Evolutionary conservation across 2,797 vertebrate species (phyloP).

Genomic region (Brotula barbata): DNA sequence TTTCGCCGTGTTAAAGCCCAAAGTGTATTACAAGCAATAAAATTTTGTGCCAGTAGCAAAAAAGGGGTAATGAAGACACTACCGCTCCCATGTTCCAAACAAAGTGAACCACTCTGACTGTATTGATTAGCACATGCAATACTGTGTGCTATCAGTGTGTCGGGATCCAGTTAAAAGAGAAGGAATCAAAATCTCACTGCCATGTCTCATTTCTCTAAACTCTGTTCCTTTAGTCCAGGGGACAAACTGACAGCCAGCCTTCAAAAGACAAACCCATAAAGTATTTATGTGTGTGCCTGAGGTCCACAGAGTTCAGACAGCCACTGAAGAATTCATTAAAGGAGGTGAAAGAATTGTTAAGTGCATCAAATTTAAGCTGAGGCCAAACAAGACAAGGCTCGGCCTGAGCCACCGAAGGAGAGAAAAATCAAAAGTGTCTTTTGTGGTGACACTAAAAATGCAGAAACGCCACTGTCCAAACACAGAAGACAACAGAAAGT

Average conservation of each 20-base stretch:
- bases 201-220: slow-evolving; percentile 67
- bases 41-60: slow-evolving; percentile 38
- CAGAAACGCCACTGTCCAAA: slow-evolving; percentile 53
- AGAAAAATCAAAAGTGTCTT: slow-evolving; percentile 64
- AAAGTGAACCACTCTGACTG: slow-evolving; percentile 46
- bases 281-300: slow-evolving; percentile 77
- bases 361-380: slow-evolving; percentile 74
- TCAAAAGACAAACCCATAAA: slow-evolving; percentile 81
- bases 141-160: slow-evolving; percentile 37
- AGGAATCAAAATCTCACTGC: slow-evolving; percentile 60
- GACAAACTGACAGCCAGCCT: slow-evolving; percentile 79
- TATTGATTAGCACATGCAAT: slow-evolving; percentile 56
- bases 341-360: slow-evolving; percentile 78
- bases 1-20: slow-evolving; percentile 38
- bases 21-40: slow-evolving; percentile 55
- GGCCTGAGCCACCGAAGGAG: slow-evolving; percentile 38
- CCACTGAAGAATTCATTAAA: slow-evolving; percentile 82
- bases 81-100: slow-evolving; percentile 44
- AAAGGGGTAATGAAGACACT: slow-evolving; percentile 50
- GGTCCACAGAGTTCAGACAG: slow-evolving; percentile 78
- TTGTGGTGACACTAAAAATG: slow-evolving; percentile 69
- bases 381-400: slow-evolving; percentile 70
- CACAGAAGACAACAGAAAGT: slow-evolving; percentile 46
- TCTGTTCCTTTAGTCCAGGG: slow-evolving; percentile 70
- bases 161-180: slow-evolving; percentile 48